Conservation (phyloP, 1,140 invertebrate genomes). For the Orius insidiosus region DNA sequence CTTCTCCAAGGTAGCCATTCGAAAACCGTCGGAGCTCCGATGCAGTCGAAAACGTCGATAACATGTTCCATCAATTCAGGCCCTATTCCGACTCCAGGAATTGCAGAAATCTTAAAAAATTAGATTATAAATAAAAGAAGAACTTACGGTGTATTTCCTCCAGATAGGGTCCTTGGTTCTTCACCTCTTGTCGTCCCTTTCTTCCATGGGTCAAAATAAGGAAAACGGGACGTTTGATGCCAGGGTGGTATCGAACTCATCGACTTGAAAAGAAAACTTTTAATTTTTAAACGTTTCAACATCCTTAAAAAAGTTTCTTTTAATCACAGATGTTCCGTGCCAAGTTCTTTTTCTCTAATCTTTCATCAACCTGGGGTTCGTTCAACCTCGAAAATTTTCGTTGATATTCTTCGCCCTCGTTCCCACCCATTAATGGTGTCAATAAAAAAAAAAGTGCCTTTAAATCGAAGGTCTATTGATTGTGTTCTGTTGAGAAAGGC, state of each 20-base stretch:
- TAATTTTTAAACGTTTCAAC: neutral
- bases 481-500: too few relatives aligned
- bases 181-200: neutral
- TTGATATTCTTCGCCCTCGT: too few relatives aligned
- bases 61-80: neutral
- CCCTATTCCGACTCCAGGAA: conserved; percentile 1
- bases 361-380: too few relatives aligned
- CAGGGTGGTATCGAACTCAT: neutral
- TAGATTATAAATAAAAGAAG: neutral
- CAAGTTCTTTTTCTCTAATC: too few relatives aligned
- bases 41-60: neutral
- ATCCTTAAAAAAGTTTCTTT: neutral
- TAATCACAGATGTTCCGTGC: too few relatives aligned
- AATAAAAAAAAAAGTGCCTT: too few relatives aligned
- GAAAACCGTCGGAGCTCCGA: conserved; percentile 3
- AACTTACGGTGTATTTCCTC: neutral
- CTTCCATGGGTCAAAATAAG: neutral
- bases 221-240: conserved; percentile 1
- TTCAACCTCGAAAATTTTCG: too few relatives aligned
- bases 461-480: too few relatives aligned
- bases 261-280: conserved; percentile 2
- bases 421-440: too few relatives aligned
- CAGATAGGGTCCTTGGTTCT: neutral
- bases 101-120: neutral
- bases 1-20: conserved; percentile 36